Evolutionary conservation across 2,797 vertebrate genomes (phyloP).

Genomic region (Microchirus variegatus): DNA sequence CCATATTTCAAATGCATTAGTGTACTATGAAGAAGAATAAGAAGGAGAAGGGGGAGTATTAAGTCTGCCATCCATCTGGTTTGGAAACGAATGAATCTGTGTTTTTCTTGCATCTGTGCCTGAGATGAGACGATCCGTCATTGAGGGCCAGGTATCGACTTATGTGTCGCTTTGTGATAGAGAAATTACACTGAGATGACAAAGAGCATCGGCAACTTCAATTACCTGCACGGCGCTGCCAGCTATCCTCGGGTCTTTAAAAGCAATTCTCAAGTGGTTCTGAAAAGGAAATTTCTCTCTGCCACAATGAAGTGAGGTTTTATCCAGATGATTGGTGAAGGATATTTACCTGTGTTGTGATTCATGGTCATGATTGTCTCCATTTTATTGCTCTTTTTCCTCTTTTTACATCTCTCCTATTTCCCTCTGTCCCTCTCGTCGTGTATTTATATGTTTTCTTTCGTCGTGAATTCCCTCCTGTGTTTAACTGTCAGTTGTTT

Average conservation of each 20-base stretch:
- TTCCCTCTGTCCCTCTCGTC: constrained; percentile 1
- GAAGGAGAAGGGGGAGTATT: constrained; percentile 28
- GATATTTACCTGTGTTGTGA: constrained; percentile 47
- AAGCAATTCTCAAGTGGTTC: constrained; percentile 56
- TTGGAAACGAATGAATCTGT: constrained; percentile 70
- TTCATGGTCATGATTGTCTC: constrained; percentile 20
- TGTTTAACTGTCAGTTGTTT: constrained; percentile 30
- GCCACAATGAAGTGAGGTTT: constrained; percentile 53
- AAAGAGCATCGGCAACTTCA: constrained; percentile 71
- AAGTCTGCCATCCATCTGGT: constrained; percentile 44
- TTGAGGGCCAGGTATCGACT: constrained; percentile 69
- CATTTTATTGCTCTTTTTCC: constrained; percentile 14
- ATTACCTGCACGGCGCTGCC: constrained; percentile 69
- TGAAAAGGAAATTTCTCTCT: constrained; percentile 52
- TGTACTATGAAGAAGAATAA: constrained; percentile 35
- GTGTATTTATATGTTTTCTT: constrained; percentile 26
- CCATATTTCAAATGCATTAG: constrained; percentile 43
- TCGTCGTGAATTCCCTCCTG: constrained; percentile 11
- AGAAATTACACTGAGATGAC: constrained; percentile 79
- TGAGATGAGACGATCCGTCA: constrained; percentile 76
- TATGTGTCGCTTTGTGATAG: constrained; percentile 71
- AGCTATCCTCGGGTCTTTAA: constrained; percentile 66
- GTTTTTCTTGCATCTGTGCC: constrained; percentile 58
- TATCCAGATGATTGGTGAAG: constrained; percentile 45
- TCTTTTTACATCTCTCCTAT: constrained; percentile 1